phyloP scores from a whole-genome alignment of 2,888 invertebrate species.

The Lycophotia porphyrea region DNA sequence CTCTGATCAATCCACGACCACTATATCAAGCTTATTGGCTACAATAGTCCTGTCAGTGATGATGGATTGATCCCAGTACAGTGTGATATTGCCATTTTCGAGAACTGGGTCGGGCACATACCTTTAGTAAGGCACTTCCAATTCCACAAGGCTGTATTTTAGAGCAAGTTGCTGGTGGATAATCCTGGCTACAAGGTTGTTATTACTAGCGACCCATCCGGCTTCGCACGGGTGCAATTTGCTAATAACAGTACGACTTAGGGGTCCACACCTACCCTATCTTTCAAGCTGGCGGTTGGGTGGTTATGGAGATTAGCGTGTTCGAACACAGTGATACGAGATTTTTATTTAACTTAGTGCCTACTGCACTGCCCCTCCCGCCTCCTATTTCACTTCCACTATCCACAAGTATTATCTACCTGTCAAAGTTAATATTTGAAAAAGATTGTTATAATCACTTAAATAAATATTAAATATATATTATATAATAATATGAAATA shows the following conservation, averaged over 20 bases:
- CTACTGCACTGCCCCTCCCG: neutral
- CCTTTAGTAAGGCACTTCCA: too few species aligned
- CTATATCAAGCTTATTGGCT: too few species aligned
- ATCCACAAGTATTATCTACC: neutral
- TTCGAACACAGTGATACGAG: neutral
- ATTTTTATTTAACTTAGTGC: neutral
- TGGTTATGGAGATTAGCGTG: neutral
- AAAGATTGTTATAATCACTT: neutral
- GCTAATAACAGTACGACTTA: neutral
- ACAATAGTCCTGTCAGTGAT: too few species aligned
- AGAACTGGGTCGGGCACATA: too few species aligned
- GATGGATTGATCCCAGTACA: too few species aligned
- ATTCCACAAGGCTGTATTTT: too few species aligned
- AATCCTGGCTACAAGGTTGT: too few species aligned
- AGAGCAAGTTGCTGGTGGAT: too few species aligned
- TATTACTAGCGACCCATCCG: neutral
- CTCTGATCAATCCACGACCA: too few species aligned
- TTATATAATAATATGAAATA: too few species aligned
- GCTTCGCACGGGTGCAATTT: neutral
- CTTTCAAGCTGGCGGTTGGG: neutral
- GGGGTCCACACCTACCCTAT: neutral
- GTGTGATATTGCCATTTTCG: too few species aligned
- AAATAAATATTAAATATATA: too few species aligned
- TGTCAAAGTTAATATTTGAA: neutral
- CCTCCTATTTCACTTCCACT: neutral